Percentiles rank a stretch among this genome's conserved stretches.
Evolutionary conservation across 2,113 vertebrate genomes (phyloP).

Genomic region (Myotis yumanensis): DNA sequence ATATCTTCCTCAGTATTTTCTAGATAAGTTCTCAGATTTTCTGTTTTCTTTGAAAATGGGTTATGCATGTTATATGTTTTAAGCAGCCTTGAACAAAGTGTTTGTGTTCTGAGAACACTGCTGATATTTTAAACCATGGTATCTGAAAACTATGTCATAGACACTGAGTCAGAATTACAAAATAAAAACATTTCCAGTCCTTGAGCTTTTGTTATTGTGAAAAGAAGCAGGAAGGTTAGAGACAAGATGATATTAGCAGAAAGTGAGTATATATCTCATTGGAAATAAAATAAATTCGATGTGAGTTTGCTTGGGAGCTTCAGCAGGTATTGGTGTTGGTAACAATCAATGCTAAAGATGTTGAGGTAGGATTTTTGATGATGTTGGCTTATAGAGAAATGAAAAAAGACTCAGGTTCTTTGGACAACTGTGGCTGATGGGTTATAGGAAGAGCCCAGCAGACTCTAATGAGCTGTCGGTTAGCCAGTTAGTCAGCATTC

Average conservation of each 20-base stretch:
- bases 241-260: conserved; percentile 27
- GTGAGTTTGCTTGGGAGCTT: not conserved
- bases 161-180: not conserved
- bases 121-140: not conserved
- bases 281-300: conserved; percentile 47
- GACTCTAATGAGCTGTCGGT: conserved; percentile 41
- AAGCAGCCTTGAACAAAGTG: not conserved
- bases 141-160: not conserved
- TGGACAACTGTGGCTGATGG: not conserved
- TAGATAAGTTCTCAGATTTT: not conserved
- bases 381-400: not conserved
- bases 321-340: not conserved
- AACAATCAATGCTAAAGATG: not conserved
- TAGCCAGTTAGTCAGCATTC: conserved; percentile 32
- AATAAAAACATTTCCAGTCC: not conserved
- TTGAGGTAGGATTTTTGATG: conserved; percentile 31
- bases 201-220: not conserved
- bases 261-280: not conserved
- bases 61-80: not conserved
- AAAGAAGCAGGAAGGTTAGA: conserved; percentile 31
- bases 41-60: not conserved
- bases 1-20: not conserved
- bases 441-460: not conserved
- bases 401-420: not conserved
- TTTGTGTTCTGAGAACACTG: not conserved